These are phyloP conservation scores for Loripinus fragilis DNA, from an alignment of 2,888 invertebrate species.

Conservation along the genomic window DNA sequence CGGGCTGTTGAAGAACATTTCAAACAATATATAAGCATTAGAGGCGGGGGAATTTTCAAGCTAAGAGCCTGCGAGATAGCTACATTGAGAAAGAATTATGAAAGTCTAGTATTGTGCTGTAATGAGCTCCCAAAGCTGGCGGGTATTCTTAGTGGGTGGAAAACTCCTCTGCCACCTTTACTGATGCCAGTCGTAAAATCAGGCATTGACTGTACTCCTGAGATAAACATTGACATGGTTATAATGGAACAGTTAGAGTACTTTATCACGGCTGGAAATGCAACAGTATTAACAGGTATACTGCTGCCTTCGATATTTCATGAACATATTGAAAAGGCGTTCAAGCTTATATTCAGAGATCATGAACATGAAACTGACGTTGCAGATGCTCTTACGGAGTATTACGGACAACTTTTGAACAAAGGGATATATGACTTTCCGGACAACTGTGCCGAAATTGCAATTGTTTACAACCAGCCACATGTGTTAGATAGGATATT, in stretches of 20 bases:
- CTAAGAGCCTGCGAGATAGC: conserved; percentile 8
- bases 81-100: neutral
- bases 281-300: neutral
- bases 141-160: conserved; percentile 7
- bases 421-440: neutral
- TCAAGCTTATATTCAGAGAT: neutral
- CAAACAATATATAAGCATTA: neutral
- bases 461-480: neutral
- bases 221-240: neutral
- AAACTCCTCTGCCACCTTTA: neutral
- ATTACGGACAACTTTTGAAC: neutral
- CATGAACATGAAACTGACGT: neutral
- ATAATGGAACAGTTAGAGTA: neutral
- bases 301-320: neutral
- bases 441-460: conserved; percentile 1
- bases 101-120: neutral
- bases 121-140: conserved; percentile 6
- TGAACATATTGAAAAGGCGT: conserved; percentile 4
- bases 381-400: neutral
- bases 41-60: conserved; percentile 8
- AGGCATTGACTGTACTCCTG: neutral
- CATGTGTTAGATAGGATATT: neutral
- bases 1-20: neutral
- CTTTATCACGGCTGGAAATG: neutral
- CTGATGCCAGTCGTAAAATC: neutral